Conservation (phyloP, 2,113 vertebrate species). For the Rana temporaria region DNA sequence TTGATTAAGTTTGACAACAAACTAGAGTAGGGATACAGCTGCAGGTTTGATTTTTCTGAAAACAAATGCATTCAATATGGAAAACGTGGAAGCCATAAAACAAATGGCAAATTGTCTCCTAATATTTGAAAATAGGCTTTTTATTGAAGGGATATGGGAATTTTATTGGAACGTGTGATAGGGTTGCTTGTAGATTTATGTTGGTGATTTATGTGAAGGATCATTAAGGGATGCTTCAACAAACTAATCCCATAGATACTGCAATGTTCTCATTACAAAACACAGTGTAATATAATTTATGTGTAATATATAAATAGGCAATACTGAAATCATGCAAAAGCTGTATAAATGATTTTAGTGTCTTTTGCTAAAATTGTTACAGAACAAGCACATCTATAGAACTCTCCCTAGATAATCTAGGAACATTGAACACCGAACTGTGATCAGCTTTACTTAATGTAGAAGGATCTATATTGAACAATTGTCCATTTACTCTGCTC, state of each 20-base stretch:
- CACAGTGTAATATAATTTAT: conserved; percentile 48
- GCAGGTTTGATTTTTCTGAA: conserved; percentile 46
- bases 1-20: conserved; percentile 53
- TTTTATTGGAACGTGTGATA: conserved; percentile 52
- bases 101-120: conserved; percentile 57
- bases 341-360: conserved; percentile 5
- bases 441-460: neutral
- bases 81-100: conserved; percentile 50
- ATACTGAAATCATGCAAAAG: conserved; percentile 39
- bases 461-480: too few species aligned
- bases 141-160: conserved; percentile 51
- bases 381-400: neutral
- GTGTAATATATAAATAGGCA: conserved; percentile 28
- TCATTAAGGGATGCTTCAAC: conserved; percentile 43
- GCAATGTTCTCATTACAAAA: conserved; percentile 46
- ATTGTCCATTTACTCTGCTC: too few species aligned
- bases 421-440: neutral
- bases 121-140: conserved; percentile 55
- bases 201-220: conserved; percentile 20
- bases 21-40: conserved; percentile 50
- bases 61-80: conserved; percentile 54
- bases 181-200: conserved; percentile 50
- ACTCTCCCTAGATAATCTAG: neutral
- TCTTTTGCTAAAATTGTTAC: neutral
- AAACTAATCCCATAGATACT: conserved; percentile 44